phyloP scores from a whole-genome alignment of 2,888 invertebrate genomes.

The Chymomyza procnemis region DNA sequence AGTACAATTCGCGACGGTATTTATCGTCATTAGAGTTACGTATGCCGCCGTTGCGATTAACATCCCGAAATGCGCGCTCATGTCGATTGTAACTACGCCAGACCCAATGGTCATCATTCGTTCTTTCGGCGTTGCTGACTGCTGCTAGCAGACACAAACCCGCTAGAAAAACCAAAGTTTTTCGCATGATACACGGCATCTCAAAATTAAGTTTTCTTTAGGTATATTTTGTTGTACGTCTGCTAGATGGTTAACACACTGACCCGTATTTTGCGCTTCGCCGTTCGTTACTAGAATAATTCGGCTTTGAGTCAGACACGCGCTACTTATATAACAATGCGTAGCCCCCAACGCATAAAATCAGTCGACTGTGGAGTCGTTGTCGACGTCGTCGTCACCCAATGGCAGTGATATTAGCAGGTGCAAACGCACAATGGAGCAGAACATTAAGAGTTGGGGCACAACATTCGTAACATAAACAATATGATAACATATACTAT shows the following conservation, averaged over 20 bases:
- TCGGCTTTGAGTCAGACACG: constrained; percentile 51
- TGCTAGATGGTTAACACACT: constrained; percentile 52
- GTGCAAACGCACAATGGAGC: constrained; percentile 23
- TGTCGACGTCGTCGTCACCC: constrained; percentile 37
- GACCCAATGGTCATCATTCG: constrained; percentile 69
- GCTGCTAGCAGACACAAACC: constrained; percentile 37
- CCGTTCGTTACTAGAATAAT: constrained; percentile 55
- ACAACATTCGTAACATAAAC: background rate
- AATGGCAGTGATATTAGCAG: constrained; percentile 29
- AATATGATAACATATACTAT: background rate
- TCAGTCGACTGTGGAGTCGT: constrained; percentile 64
- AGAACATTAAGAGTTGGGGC: background rate
- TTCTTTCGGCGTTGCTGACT: constrained; percentile 37
- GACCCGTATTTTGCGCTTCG: constrained; percentile 57
- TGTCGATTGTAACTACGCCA: constrained; percentile 64
- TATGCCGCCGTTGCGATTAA: constrained; percentile 35
- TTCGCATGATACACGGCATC: constrained; percentile 35
- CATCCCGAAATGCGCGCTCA: constrained; percentile 58
- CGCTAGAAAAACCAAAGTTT: constrained; percentile 49
- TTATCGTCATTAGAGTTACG: constrained; percentile 36
- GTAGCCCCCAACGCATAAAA: constrained; percentile 39
- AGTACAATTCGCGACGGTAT: constrained; percentile 40
- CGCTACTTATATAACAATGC: constrained; percentile 71
- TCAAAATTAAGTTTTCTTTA: background rate
- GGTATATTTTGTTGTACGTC: background rate